phyloP scores from a whole-genome alignment of 2,113 vertebrate genomes.

The Enhydra lutris region DNA sequence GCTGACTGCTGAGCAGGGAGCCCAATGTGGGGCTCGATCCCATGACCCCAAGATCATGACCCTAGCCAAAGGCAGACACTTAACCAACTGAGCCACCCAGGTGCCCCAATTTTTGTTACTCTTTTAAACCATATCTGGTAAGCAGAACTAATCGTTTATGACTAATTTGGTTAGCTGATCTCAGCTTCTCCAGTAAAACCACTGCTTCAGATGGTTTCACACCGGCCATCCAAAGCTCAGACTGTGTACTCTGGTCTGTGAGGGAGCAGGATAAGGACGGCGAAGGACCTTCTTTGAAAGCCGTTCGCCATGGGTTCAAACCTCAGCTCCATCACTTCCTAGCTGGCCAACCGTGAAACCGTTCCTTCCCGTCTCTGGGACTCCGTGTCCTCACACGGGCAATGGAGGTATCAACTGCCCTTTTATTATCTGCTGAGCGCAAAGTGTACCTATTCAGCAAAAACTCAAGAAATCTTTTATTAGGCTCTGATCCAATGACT shows the following conservation, averaged over 20 bases:
- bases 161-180: neutral
- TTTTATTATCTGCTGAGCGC: neutral
- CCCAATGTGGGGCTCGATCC: neutral
- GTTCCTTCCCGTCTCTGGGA: neutral
- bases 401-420: too few species aligned
- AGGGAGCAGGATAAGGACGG: neutral
- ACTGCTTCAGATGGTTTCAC: neutral
- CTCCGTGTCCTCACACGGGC: neutral
- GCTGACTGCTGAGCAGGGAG: neutral
- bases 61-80: neutral
- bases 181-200: neutral
- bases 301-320: accelerated
- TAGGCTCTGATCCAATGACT: too few species aligned
- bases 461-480: neutral
- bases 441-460: neutral
- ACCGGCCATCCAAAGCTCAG: accelerated
- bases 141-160: neutral
- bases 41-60: neutral
- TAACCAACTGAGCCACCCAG: neutral
- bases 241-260: neutral
- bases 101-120: neutral
- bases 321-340: neutral
- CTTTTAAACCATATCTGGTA: neutral
- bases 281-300: neutral
- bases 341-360: neutral